Base-by-base conservation (phyloP, 2,888 invertebrate species). In the Steromphala cineraria region DNA sequence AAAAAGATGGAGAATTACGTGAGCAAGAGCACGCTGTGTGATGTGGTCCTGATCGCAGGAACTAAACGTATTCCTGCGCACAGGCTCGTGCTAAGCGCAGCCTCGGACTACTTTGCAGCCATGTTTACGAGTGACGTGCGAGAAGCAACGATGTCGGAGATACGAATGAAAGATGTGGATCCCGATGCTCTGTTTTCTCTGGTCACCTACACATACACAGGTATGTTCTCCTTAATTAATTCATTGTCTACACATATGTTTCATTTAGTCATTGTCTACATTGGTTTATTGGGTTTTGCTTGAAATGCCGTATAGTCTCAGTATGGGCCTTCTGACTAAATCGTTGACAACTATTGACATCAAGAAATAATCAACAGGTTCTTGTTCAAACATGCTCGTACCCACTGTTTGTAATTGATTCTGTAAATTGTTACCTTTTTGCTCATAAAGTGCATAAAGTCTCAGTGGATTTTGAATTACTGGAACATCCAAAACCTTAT, bases 61-160 rank as follows among this genome's bases (percentile, higher is more conserved):
- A 92, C 91, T 8, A 93, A 92, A 81, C 93, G 96, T 89, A 96
- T 97, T 89, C 95, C 96, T 84, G 97, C 97, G 40, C 97, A 97
- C 94, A 96, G 97, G 91, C 94, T 98, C 86, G 97, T 98, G 78
- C 95, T 98, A 85, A 96, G 97, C 88, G 97, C 98, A 67, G 97
- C 97, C 81, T 98, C 98, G 88, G 97, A 98, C 93, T 98, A 98
- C 94, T 98, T 98, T 94, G 96, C 97, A 67, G 98, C 97, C 67
- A 98, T 98, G 98, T 98, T 98, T 92, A 98, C 97, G 36, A 97
- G 96, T 81, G 96, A 96, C 80, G 94, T 98, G 84, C 95, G 96
- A 86, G 98, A 98, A 94, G 95, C 97, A 7, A 96, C 95, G 84
- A 96, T 97, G 93, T 95, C 95, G 84, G 97, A 98, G 94, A 96